Percentiles rank a stretch among this genome's conserved stretches.
Evolutionary conservation across 2,113 vertebrate species (phyloP).

Genomic region (Sinocyclocheilus grahami): DNA sequence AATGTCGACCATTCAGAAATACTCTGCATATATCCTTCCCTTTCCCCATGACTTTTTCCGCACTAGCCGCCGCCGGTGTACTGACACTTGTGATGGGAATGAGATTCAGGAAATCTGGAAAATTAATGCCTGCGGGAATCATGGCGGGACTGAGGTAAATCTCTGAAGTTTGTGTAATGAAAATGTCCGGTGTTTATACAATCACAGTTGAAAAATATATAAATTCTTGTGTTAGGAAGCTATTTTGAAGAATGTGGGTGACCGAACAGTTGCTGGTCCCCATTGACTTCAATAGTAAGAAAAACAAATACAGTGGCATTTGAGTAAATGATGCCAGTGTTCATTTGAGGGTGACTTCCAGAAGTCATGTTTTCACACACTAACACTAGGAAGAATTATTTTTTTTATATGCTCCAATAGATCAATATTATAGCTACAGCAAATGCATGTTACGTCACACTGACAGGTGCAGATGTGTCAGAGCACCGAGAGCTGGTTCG

Average conservation of each 20-base stretch:
- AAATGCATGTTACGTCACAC: background rate
- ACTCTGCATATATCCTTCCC: background rate
- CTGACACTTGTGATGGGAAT: conserved; percentile 88
- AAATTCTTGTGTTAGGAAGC: background rate
- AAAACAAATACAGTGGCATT: no score
- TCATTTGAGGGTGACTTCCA: no score
- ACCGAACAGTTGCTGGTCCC: no score
- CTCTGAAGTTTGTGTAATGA: background rate
- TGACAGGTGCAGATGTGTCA: background rate
- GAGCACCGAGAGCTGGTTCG: background rate
- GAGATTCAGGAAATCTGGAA: conserved; percentile 89
- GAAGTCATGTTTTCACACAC: background rate
- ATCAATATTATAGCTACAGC: background rate
- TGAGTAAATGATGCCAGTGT: no score
- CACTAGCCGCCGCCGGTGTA: conserved; percentile 82
- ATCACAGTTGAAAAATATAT: background rate
- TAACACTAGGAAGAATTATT: background rate
- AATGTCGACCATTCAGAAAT: background rate
- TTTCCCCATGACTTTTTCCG: background rate
- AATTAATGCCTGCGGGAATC: conserved; percentile 89
- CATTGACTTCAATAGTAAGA: no score
- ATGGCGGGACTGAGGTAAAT: conserved; percentile 86
- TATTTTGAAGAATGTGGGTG: no score
- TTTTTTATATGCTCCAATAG: background rate
- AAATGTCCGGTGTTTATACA: no score